Base-by-base conservation (phyloP, 2,113 vertebrate genomes). In the Pseudolaguvia tuberculata region DNA sequence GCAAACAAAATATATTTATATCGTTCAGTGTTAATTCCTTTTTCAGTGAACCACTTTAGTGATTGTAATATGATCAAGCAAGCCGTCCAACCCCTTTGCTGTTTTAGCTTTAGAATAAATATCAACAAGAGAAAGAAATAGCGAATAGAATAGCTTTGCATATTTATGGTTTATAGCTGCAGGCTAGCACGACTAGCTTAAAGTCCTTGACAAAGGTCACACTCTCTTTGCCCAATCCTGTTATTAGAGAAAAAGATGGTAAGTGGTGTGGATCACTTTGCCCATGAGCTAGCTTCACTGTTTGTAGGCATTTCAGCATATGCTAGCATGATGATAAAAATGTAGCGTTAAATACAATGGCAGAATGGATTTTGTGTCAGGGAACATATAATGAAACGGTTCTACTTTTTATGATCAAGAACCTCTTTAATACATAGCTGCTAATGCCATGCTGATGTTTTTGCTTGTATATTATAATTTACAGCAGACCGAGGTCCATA, bases 161-260 rank as follows among this genome's bases (percentile, higher is more conserved):
- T 95, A 94, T 95, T 94, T 89, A 90, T 81, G 77, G 50, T 1
- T 87, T 25, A 45, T 71, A 75, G 73, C 85, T 83, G 79, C 21
- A 57, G 78, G 75, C 57, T 35, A 72, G 45, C 72, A 47, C 51
- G 15, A 69, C 86, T 87, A 85, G 85, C 81, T 68, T 82, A 91
- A 69, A 93, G 94, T 92, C 94, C 93, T 96, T 96, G 91, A 96
- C 91, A 93, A 95, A 96, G 94, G 94, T 96, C 94, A 95, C 88
- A 92, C 93, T 92, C 89, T 91, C 91, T 94, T 92, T 92, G 86
- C 86, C 87, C 84, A 11, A 87, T 92, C 87, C 82, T 89, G 85
- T 94, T 94, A 94, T 93, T 93, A 93, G 90, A 91, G 92, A 89
- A 35, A 88, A 92, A 91, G 91, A 92, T 85, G 85, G 86, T 90